Base-by-base conservation (phyloP, 1,140 invertebrate species). In the Pseudomyrmex sp. region DNA sequence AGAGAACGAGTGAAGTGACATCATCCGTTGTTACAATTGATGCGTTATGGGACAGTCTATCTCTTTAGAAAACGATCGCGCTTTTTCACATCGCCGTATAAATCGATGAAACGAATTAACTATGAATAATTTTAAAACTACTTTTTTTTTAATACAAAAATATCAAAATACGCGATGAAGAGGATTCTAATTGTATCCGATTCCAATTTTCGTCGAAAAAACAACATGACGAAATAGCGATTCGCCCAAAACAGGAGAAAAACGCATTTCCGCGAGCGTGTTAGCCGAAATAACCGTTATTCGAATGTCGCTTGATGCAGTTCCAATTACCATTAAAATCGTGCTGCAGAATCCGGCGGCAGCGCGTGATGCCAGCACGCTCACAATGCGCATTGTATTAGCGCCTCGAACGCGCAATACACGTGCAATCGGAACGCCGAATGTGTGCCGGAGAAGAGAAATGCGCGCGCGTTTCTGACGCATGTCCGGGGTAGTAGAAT, bases 241-340 rank as follows among this genome's bases (percentile, higher is more conserved):
- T 13, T 7, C n/a, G 7, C 7, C 5, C n/a, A 20, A 79, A 79
- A 44, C 44, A 20, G 35, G 20, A 59, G 35, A 70, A 70, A 15
- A 52, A 80, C 62, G 12, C 23, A 15, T 15, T 18, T 48, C 44
- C n/a, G 44, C n/a, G 10, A 66, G 1, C 48, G 8, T 44, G 26
- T 18, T 26, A 13, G 76, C 7, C 35, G 65, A 26, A 70, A 79
- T 26, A 80, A 80, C 12, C 66, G 54, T 70, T 70, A 70, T 79
- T 58, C 65, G 35, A 65, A 35, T 50, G 76, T 70, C 54, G 66
- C 66, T 35, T 18, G 50, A 75, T 56, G 75, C 50, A 77, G 54
- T 70, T 59, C 54, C 54, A 70, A 80, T 80, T 70, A 70, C 44
- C 76, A 54, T 80, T 80, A 80, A 80, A 80, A 70, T 56, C 76